Conservation (phyloP, 2,888 invertebrate genomes). For the Drosophila nr. fundita region DNA sequence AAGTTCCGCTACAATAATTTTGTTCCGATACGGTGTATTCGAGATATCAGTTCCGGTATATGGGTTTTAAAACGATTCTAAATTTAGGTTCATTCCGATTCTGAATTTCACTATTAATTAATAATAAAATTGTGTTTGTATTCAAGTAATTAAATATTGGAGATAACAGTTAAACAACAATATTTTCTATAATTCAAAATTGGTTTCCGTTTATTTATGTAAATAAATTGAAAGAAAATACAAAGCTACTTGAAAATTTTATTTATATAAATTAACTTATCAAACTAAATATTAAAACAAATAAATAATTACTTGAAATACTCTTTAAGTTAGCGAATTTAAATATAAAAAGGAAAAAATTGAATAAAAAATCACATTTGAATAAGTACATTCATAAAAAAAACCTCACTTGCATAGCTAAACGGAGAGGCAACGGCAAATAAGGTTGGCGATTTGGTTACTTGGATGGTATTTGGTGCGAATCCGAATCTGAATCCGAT, state of each 20-base stretch:
- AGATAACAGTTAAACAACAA: not conserved
- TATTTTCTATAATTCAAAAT: not conserved
- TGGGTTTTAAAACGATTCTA: not conserved
- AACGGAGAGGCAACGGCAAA: slow-evolving; percentile 7
- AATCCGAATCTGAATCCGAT: slow-evolving; percentile 1
- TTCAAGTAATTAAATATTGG: not conserved
- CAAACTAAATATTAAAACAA: not conserved
- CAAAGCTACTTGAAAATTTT: not conserved
- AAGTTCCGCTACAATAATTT: not conserved
- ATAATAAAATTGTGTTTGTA: not conserved
- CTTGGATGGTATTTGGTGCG: slow-evolving; percentile 9
- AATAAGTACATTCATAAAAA: not conserved
- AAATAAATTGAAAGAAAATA: not conserved
- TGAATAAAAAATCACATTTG: not conserved
- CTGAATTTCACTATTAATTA: too few species aligned
- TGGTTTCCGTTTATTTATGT: not conserved
- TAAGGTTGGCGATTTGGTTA: slow-evolving; percentile 24
- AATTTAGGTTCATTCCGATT: not conserved
- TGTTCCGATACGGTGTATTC: not conserved
- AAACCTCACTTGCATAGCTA: slow-evolving; percentile 32
- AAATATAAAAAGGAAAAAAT: not conserved
- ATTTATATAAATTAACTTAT: not conserved
- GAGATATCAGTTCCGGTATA: not conserved
- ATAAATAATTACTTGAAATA: not conserved
- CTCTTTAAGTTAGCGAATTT: not conserved